Base-by-base conservation (phyloP, 2,113 vertebrate species). In the Hippocampus barbouri region DNA sequence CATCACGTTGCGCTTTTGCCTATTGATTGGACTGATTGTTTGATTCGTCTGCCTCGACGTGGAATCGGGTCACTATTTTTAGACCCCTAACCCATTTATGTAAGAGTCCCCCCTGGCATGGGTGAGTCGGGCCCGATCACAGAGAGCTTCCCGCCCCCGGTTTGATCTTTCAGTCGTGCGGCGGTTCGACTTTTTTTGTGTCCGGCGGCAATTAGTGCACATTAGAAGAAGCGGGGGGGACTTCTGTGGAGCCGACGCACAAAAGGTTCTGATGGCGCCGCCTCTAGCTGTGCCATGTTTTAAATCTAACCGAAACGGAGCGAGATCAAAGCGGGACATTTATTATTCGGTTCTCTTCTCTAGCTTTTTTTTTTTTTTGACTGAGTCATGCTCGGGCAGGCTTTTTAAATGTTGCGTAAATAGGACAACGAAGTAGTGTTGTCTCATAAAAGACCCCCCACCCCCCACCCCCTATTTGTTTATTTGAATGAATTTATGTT, bases 141-240 rank as follows among this genome's bases (percentile, higher is more conserved):
- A 75, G 66, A 70, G 64, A 3, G 23, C 69, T n/a, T 54, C 62
- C 65, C 11, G 10, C 11, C 16, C 67, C 8, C 2, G 79, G 70
- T 85, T 80, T 87, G 82, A 86, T 87, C 85, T 75, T 18, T 77
- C 76, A 60, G 11, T 75, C 67, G 3, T 40, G 65, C 60, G 16
- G 43, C 53, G 21, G 11, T 66, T 40, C 78, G 68, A 78, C 69
- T 83, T 60, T 15, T 61, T 15, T 83, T 84, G 79, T 66, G 76
- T 80, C 47, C 41, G 60, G 70, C 71, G 8, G 70, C 81, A 85
- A 86, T 88, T 86, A 90, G 76, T 43, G 27, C 40, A 76, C 65
- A 85, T 75, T 73, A 86, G 69, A 54, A 61, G 59, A 61, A 61
- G 30, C 8, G 1, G 21, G 27, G 59, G 1, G 21, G 14, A 51